Conservation (phyloP, 2,888 invertebrate species). For the Conus canariensis region DNA sequence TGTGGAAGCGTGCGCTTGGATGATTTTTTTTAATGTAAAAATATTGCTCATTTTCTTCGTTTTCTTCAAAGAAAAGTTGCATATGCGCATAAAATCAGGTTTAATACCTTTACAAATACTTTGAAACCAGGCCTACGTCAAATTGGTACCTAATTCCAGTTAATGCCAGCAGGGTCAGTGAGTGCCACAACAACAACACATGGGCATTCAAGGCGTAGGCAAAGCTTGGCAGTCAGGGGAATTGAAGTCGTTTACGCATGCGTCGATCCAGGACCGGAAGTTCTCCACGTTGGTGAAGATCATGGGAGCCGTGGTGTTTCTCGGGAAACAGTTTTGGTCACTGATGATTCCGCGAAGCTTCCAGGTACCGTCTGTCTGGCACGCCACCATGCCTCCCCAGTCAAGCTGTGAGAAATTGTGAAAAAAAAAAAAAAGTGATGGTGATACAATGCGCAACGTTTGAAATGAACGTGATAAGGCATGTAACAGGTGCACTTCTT, state of each 20-base stretch:
- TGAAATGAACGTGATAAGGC: too few relatives aligned
- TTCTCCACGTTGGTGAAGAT: slow-evolving; percentile 26
- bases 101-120: too few relatives aligned
- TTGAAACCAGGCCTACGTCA: too few relatives aligned
- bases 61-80: too few relatives aligned
- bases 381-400: slow-evolving; percentile 52
- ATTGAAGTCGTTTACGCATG: slow-evolving; percentile 37
- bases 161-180: too few relatives aligned
- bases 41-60: too few relatives aligned
- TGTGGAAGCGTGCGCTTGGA: neutral
- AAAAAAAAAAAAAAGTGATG: neutral
- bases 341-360: slow-evolving; percentile 49
- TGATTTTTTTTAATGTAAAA: neutral
- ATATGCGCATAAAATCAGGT: too few relatives aligned
- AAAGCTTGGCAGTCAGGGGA: slow-evolving; percentile 33
- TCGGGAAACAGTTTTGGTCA: slow-evolving; percentile 45
- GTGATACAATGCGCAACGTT: too few relatives aligned
- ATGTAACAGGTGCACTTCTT: too few relatives aligned
- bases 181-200: too few relatives aligned
- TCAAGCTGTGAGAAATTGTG: slow-evolving; percentile 46
- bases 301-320: slow-evolving; percentile 40
- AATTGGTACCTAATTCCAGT: too few relatives aligned
- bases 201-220: too few relatives aligned
- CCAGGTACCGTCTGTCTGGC: slow-evolving; percentile 43
- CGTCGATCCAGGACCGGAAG: slow-evolving; percentile 42